Conservation (phyloP, 2,888 invertebrate species). For the Aphodius sticticus region DNA sequence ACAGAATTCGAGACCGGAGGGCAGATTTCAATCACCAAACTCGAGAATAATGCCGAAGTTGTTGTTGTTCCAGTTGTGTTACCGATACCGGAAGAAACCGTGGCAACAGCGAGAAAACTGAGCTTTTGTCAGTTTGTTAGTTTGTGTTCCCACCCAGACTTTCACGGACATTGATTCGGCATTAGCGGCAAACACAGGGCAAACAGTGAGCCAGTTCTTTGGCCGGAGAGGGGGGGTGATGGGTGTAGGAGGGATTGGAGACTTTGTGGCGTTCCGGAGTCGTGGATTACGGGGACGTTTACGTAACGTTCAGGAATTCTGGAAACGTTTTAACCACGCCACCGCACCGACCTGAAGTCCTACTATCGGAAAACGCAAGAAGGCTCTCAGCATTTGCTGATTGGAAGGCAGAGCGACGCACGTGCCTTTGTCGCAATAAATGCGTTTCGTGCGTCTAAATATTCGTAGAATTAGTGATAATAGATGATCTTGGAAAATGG, state of each 20-base stretch:
- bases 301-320: conserved; percentile 17
- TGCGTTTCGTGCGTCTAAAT: not conserved
- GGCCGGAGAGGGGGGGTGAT: not conserved
- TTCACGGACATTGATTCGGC: conserved; percentile 17
- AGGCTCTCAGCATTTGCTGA: not conserved
- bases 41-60: no score
- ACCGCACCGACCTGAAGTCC: conserved; percentile 12
- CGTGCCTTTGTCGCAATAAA: not conserved
- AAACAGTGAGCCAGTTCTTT: conserved; percentile 5
- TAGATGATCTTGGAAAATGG: no score
- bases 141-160: not conserved
- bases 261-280: conserved; percentile 11
- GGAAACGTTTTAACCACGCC: conserved; percentile 16
- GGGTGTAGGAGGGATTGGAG: not conserved
- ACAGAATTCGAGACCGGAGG: no score
- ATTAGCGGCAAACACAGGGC: conserved; percentile 12
- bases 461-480: not conserved
- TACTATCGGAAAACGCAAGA: conserved; percentile 1
- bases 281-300: conserved; percentile 23
- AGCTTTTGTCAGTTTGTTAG: conserved; percentile 13
- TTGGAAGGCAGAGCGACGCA: not conserved
- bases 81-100: not conserved
- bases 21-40: no score
- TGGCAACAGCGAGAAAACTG: not conserved
- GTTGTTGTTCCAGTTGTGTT: no score